Conservation (phyloP, 2,888 invertebrate species). For the Argyresthia albistria region DNA sequence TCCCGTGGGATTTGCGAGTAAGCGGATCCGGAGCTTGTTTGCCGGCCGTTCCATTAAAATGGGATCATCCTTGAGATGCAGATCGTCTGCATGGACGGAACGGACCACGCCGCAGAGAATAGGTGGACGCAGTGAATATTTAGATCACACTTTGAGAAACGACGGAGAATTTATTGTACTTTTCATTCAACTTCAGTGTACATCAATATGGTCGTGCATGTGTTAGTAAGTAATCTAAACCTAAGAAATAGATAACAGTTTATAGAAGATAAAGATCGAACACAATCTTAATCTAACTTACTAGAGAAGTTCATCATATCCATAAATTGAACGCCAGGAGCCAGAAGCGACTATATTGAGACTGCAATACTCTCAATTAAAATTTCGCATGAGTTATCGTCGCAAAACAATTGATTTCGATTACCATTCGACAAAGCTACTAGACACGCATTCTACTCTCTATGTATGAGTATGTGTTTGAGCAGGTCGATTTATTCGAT, state of each 20-base stretch:
- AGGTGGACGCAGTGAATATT: background rate
- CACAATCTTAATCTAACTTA: conserved; percentile 2
- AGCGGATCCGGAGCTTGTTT: conserved; percentile 67
- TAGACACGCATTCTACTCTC: conserved; percentile 40
- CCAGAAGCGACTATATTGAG: conserved; percentile 30
- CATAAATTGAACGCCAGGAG: conserved; percentile 1
- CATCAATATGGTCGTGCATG: too few species aligned
- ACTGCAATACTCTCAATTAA: conserved; percentile 58
- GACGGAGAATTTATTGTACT: background rate
- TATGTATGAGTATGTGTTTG: conserved; percentile 4
- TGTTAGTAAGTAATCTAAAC: too few species aligned
- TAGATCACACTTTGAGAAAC: background rate
- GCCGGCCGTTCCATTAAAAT: conserved; percentile 72
- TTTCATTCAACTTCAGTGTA: background rate
- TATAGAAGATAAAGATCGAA: background rate
- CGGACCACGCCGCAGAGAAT: background rate
- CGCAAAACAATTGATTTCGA: conserved; percentile 64
- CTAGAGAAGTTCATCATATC: conserved; percentile 3
- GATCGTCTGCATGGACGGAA: conserved; percentile 30
- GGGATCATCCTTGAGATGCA: conserved; percentile 66
- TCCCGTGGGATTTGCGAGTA: conserved; percentile 63
- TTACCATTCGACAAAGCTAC: conserved; percentile 57
- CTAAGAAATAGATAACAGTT: too few species aligned
- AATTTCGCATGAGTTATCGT: conserved; percentile 50
- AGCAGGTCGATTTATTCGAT: conserved; percentile 3